Percentiles rank a stretch among this genome's conserved stretches.
Evolutionary conservation across 2,113 vertebrate species (phyloP).

Genomic region (Mormyrus lacerda): DNA sequence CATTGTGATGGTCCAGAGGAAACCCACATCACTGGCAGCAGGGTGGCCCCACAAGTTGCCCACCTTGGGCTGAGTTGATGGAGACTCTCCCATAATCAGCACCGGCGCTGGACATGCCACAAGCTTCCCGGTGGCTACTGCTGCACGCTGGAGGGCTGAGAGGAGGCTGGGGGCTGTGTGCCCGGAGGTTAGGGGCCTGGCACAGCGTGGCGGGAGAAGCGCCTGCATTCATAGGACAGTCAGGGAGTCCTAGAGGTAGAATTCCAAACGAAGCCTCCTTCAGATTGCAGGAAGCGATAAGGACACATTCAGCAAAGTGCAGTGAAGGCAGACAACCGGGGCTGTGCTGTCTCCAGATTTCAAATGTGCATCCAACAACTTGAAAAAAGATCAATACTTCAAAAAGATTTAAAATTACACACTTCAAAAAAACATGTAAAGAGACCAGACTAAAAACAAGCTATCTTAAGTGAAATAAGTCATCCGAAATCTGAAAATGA

Average conservation of each 20-base stretch:
- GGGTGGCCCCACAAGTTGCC: neutral
- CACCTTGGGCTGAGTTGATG: neutral
- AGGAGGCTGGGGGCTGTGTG: neutral
- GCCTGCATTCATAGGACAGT: neutral
- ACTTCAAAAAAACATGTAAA: neutral
- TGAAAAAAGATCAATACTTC: neutral
- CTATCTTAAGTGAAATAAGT: slow-evolving; percentile 7
- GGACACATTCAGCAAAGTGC: neutral
- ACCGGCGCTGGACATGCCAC: neutral
- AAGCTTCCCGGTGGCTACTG: neutral
- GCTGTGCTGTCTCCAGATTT: neutral
- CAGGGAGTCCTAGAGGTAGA: neutral
- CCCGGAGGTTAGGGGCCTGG: neutral
- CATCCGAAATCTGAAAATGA: neutral
- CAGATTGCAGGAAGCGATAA: neutral
- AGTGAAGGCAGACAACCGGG: neutral
- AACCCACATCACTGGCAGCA: neutral
- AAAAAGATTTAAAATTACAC: neutral
- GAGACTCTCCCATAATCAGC: neutral
- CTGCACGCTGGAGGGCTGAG: neutral
- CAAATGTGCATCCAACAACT: neutral
- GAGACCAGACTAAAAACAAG: neutral
- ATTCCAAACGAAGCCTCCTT: neutral
- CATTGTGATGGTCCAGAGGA: neutral
- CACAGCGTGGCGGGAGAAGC: neutral